Conservation (phyloP, 2,797 vertebrate genomes). For the Hippoglossus hippoglossus region DNA sequence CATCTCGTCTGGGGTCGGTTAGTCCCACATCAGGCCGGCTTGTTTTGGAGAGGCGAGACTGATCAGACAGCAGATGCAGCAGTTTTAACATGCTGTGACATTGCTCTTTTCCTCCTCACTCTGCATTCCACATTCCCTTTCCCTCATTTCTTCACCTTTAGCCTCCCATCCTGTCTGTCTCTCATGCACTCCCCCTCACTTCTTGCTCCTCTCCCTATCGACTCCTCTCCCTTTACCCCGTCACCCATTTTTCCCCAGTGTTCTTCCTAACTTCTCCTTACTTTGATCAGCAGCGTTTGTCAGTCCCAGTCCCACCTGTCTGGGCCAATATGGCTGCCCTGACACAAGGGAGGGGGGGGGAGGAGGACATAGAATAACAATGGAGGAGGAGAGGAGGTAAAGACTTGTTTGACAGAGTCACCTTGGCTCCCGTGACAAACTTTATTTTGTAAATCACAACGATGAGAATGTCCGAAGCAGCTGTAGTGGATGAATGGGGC, state of each 20-base stretch:
- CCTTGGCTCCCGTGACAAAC: constrained; percentile 71
- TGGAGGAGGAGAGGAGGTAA: constrained; percentile 34
- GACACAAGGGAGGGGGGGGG: constrained; percentile 33
- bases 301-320: constrained; percentile 60
- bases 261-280: neutral
- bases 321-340: constrained; percentile 64
- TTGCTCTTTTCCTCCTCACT: constrained; percentile 39
- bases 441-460: constrained; percentile 61
- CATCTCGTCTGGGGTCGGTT: constrained; percentile 53
- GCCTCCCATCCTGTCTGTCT: constrained; percentile 16
- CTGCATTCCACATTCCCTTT: constrained; percentile 21
- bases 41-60: constrained; percentile 57
- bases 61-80: constrained; percentile 63
- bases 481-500: no score
- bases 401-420: constrained; percentile 64
- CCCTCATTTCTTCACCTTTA: constrained; percentile 46
- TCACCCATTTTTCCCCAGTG: neutral
- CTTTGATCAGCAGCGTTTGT: constrained; percentile 68
- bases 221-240: constrained; percentile 5
- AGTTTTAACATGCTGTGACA: constrained; percentile 65
- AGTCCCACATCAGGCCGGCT: constrained; percentile 46
- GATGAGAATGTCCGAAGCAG: no score
- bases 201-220: constrained; percentile 16
- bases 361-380: constrained; percentile 46
- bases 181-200: constrained; percentile 4